Conservation (phyloP, 2,113 vertebrate species). For the Trogon melanurus region DNA sequence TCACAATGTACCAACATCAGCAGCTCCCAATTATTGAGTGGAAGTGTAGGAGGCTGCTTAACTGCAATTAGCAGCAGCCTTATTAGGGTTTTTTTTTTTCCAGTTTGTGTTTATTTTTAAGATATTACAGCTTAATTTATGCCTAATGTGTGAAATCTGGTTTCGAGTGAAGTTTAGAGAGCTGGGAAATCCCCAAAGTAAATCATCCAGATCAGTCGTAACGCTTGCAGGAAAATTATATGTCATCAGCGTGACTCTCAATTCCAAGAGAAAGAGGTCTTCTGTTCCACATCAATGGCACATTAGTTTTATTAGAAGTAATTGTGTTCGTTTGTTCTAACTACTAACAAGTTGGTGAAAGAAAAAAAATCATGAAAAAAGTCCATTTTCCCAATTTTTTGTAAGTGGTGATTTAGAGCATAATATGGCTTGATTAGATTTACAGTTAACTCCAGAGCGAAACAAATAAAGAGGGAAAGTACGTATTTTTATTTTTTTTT, state of each 20-base stretch:
- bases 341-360: not conserved
- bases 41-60: not conserved
- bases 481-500: not conserved
- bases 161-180: not conserved
- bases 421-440: not conserved
- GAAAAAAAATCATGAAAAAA: not conserved
- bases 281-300: not conserved
- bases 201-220: not conserved
- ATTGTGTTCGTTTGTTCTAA: not conserved
- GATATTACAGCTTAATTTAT: not conserved
- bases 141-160: not conserved
- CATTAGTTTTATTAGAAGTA: not conserved
- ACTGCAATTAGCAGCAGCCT: constrained; percentile 3
- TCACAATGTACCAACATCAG: not conserved
- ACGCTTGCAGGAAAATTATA: not conserved
- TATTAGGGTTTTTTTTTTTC: not conserved
- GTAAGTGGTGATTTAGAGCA: not conserved
- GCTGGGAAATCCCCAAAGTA: not conserved
- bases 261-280: not conserved
- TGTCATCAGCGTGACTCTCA: not conserved
- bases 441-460: not conserved
- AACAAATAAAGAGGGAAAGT: not conserved
- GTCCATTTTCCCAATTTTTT: not conserved
- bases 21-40: not conserved
- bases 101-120: constrained; percentile 22